A percentile compares a stretch with the other conserved stretches of the same genome.
phyloP scores from a whole-genome alignment of 2,797 vertebrate genomes.

The Taeniopygia guttata region DNA sequence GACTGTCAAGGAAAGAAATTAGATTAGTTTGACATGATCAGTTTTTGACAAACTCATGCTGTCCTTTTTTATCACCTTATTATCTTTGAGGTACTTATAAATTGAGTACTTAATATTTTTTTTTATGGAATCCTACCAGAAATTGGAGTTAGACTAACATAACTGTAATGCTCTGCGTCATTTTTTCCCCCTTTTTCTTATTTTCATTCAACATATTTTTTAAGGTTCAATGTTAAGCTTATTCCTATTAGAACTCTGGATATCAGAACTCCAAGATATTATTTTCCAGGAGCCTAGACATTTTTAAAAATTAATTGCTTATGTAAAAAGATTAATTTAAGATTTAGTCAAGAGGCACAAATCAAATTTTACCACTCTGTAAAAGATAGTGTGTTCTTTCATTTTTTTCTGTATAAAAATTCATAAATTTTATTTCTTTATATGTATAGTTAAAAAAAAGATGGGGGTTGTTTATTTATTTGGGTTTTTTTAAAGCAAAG shows the following conservation, averaged over 20 bases:
- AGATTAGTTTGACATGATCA: slow-evolving; percentile 23
- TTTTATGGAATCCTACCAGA: not conserved
- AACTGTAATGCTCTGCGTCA: not conserved
- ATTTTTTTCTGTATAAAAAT: not conserved
- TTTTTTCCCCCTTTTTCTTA: not conserved
- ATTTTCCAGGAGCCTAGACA: not conserved
- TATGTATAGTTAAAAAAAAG: not conserved
- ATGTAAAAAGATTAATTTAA: not conserved
- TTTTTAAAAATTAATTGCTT: not conserved
- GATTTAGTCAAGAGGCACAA: not conserved
- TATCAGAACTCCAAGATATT: not conserved
- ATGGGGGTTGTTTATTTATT: accelerated
- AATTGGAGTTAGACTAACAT: not conserved
- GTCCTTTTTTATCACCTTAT: slow-evolving; percentile 34
- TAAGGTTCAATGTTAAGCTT: not conserved
- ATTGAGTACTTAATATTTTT: not conserved
- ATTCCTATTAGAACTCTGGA: not conserved
- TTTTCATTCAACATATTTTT: not conserved
- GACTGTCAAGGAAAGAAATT: slow-evolving; percentile 20
- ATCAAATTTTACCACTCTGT: not conserved
- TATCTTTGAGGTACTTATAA: slow-evolving; percentile 20
- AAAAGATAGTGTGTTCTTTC: not conserved
- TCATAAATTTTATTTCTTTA: not conserved
- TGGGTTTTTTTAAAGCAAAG: not conserved
- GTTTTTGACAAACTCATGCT: slow-evolving; percentile 24